A percentile compares a stretch with the other conserved stretches of the same genome.
These are phyloP conservation scores for Microctonus brassicae DNA, from an alignment of 2,888 invertebrate genomes.

Conservation along the genomic window DNA sequence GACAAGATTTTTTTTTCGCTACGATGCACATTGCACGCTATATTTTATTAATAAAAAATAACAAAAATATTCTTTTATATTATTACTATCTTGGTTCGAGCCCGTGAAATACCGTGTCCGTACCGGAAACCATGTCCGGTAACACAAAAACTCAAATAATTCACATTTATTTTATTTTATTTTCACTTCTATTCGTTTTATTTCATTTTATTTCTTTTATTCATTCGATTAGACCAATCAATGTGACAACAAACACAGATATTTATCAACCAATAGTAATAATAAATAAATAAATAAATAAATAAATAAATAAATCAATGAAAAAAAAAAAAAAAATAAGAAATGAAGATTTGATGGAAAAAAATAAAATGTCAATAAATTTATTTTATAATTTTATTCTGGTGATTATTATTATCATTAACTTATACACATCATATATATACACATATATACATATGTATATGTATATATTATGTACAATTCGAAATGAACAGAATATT, in stretches of 20 bases:
- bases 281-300: background rate
- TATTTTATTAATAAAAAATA: slow-evolving; percentile 3
- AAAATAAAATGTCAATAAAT: background rate
- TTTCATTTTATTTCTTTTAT: background rate
- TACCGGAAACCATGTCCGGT: background rate
- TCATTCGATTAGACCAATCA: background rate
- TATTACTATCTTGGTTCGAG: background rate
- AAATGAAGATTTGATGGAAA: too few species aligned
- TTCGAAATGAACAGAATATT: slow-evolving; percentile 46
- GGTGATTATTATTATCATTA: background rate
- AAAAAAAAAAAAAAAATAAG: too few species aligned
- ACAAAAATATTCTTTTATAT: slow-evolving; percentile 9
- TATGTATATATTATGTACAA: background rate
- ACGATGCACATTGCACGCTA: slow-evolving; percentile 34
- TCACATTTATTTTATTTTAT: background rate
- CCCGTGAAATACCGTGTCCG: background rate
- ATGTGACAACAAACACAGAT: background rate
- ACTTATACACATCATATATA: background rate
- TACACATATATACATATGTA: background rate
- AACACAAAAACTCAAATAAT: background rate
- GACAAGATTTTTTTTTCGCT: slow-evolving; percentile 18
- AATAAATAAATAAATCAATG: too few species aligned
- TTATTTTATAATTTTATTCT: background rate
- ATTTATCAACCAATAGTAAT: background rate
- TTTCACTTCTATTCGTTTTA: background rate